Evolutionary conservation across 2,888 invertebrate species (phyloP).

Genomic region (Lordiphosa andalusiaca): DNA sequence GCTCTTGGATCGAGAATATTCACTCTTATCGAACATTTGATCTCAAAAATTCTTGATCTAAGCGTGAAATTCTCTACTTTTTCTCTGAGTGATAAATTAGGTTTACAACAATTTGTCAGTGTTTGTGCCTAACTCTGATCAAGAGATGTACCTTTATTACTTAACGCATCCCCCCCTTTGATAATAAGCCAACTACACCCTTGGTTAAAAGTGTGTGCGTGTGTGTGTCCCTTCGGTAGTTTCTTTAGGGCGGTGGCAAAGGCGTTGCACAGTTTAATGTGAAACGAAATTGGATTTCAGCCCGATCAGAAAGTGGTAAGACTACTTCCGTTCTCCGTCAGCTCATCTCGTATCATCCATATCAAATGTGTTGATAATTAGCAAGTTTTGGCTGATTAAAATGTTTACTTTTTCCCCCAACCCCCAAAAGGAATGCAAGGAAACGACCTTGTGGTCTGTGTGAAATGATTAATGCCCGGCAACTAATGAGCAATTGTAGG

Average conservation of each 20-base stretch:
- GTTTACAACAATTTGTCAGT: too few relatives aligned
- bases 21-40: too few relatives aligned
- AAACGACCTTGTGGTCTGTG: slow-evolving; percentile 30
- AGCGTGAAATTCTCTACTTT: too few relatives aligned
- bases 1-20: too few relatives aligned
- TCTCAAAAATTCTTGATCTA: too few relatives aligned
- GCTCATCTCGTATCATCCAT: slow-evolving; percentile 21
- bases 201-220: not conserved
- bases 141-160: too few relatives aligned
- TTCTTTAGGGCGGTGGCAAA: slow-evolving; percentile 58
- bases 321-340: slow-evolving; percentile 10
- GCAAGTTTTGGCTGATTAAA: slow-evolving; percentile 44
- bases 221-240: slow-evolving; percentile 49
- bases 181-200: too few relatives aligned
- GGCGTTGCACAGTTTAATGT: slow-evolving; percentile 64
- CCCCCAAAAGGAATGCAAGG: slow-evolving; percentile 3
- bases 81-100: too few relatives aligned
- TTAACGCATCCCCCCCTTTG: too few relatives aligned
- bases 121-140: too few relatives aligned
- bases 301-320: slow-evolving; percentile 5
- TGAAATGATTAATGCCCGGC: slow-evolving; percentile 61
- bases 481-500: slow-evolving; percentile 70
- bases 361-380: slow-evolving; percentile 67
- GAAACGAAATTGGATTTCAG: slow-evolving; percentile 68
- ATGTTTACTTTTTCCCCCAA: slow-evolving; percentile 36